Evolutionary conservation across 2,888 invertebrate species (phyloP).

Genomic region (Nycteola revayana): DNA sequence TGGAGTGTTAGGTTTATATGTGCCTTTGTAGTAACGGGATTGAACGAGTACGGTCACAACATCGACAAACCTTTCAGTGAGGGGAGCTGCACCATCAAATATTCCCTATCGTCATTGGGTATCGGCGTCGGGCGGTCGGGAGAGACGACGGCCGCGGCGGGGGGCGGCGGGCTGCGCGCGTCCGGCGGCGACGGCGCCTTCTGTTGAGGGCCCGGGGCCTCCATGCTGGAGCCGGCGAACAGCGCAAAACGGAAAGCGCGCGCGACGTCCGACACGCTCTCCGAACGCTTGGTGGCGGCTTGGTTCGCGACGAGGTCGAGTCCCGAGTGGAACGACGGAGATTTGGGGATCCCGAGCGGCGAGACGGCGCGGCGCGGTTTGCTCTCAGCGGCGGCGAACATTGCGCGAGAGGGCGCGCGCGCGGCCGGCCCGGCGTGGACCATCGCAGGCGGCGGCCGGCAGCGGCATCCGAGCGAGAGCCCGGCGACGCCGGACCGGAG

Average conservation of each 20-base stretch:
- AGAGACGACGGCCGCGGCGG: constrained; percentile 47
- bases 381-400: constrained; percentile 77
- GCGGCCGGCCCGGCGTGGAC: constrained; percentile 81
- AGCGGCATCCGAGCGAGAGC: constrained; percentile 78
- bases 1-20: constrained; percentile 12
- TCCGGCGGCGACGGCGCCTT: constrained; percentile 71
- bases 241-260: constrained; percentile 76
- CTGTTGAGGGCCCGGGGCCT: constrained; percentile 62
- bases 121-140: constrained; percentile 55
- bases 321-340: constrained; percentile 94
- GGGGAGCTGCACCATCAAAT: constrained; percentile 76
- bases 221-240: constrained; percentile 62
- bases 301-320: constrained; percentile 89
- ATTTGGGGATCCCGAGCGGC: constrained; percentile 90
- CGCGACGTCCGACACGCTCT: constrained; percentile 74
- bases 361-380: constrained; percentile 80
- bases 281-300: constrained; percentile 67
- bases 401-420: constrained; percentile 78
- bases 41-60: constrained; percentile 11
- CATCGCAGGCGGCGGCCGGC: constrained; percentile 81
- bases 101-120: constrained; percentile 64
- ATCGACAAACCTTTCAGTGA: constrained; percentile 76
- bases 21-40: constrained; percentile 12
- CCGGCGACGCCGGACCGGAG: constrained; percentile 74
- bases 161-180: constrained; percentile 68